These are phyloP conservation scores for Patella ulyssiponensis DNA, from an alignment of 2,888 invertebrate species.

Conservation along the genomic window DNA sequence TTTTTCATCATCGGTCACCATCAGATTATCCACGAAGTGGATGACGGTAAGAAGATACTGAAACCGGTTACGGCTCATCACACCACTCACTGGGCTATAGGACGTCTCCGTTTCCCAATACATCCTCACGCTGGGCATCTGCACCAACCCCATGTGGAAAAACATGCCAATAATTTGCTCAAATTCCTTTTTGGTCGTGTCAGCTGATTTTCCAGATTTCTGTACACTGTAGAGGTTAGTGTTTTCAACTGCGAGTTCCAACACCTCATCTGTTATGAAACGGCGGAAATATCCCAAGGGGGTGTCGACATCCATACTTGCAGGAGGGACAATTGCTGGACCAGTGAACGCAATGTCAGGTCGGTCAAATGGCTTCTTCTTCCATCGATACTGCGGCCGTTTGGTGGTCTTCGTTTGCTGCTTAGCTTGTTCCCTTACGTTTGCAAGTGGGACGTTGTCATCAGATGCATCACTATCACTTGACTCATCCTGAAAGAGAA, in stretches of 20 bases:
- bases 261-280: not conserved
- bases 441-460: not conserved
- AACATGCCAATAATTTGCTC: conserved; percentile 27
- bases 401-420: not conserved
- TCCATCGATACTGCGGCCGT: not conserved
- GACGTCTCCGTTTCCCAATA: conserved; percentile 32
- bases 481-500: too few species aligned
- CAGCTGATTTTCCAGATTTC: conserved; percentile 17
- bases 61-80: conserved; percentile 19
- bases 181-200: conserved; percentile 27
- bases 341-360: not conserved
- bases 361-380: not conserved
- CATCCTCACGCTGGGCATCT: conserved; percentile 19
- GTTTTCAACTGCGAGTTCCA: not conserved
- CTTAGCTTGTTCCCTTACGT: not conserved
- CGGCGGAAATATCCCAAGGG: not conserved
- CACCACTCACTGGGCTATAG: conserved; percentile 28
- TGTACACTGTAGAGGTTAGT: conserved; percentile 25
- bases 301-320: not conserved
- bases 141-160: conserved; percentile 32
- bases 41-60: not conserved
- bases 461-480: too few species aligned
- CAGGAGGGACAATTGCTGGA: not conserved
- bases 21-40: not conserved
- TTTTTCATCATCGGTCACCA: conserved; percentile 6